phyloP scores from a whole-genome alignment of 2,797 vertebrate species.

The Lerista edwardsae region DNA sequence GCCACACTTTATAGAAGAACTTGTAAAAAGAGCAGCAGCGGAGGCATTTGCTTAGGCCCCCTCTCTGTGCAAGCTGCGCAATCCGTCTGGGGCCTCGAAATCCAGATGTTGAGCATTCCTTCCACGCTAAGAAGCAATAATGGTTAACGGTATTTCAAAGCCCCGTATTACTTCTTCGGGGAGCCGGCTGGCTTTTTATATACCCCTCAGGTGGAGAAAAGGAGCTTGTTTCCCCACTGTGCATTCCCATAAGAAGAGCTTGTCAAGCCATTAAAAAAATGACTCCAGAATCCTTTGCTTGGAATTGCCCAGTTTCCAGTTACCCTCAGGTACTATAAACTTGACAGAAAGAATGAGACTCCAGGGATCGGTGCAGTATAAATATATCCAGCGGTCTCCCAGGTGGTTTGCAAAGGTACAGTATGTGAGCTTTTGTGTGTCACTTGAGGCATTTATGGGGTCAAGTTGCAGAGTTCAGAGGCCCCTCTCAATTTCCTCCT shows the following conservation, averaged over 20 bases:
- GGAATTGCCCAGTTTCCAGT: no score
- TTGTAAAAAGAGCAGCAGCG: slow-evolving; percentile 43
- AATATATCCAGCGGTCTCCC: background rate
- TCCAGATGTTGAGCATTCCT: slow-evolving; percentile 10
- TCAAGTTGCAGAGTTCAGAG: no score
- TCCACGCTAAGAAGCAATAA: slow-evolving; percentile 3
- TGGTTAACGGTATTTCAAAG: slow-evolving; percentile 45
- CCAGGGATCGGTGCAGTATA: background rate
- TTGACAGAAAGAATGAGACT: background rate
- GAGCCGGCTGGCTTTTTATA: slow-evolving; percentile 12
- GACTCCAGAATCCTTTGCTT: slow-evolving; percentile 11
- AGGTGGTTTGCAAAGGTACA: background rate
- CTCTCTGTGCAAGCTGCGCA: background rate
- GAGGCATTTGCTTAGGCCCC: slow-evolving; percentile 30
- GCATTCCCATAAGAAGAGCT: slow-evolving; percentile 20
- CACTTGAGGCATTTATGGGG: background rate
- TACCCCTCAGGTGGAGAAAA: background rate
- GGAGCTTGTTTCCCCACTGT: background rate
- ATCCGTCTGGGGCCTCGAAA: slow-evolving; percentile 2
- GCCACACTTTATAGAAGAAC: slow-evolving; percentile 51
- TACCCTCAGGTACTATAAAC: background rate
- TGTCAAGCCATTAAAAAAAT: slow-evolving; percentile 8
- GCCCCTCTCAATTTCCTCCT: no score
- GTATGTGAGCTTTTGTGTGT: background rate
- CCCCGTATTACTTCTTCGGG: background rate